Evolutionary conservation across 2,888 invertebrate species (phyloP).

Genomic region (Ochropleura plecta): DNA sequence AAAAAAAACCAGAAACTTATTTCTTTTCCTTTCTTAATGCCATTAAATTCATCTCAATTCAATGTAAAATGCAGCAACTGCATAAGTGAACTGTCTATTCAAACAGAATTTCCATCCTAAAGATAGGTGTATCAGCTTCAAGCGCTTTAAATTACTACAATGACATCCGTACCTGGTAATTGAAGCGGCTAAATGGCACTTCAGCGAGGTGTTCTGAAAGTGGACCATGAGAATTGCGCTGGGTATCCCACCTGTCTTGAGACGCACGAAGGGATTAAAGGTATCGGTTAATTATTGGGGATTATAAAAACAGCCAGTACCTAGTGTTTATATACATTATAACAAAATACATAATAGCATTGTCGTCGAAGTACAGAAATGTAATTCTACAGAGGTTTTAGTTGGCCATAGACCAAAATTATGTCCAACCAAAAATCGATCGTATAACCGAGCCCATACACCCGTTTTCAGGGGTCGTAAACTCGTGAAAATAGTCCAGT

Average conservation of each 20-base stretch:
- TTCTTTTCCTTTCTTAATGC: neutral
- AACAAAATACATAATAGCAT: too few relatives aligned
- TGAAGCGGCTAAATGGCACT: conserved; percentile 11
- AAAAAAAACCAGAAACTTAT: too few relatives aligned
- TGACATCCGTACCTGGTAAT: conserved; percentile 3
- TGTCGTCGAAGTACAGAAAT: too few relatives aligned
- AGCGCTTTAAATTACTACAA: conserved; percentile 10
- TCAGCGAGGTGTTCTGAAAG: neutral
- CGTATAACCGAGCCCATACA: neutral
- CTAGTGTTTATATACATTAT: too few relatives aligned
- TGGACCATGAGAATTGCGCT: conserved; percentile 11
- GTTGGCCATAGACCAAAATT: conserved; percentile 27
- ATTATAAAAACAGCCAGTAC: too few relatives aligned
- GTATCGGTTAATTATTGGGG: neutral
- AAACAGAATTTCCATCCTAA: neutral
- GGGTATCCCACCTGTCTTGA: conserved; percentile 25
- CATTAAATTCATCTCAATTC: neutral
- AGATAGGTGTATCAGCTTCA: neutral
- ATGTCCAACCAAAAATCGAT: conserved; percentile 23
- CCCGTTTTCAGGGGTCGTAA: conserved; percentile 14
- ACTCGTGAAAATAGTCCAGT: conserved; percentile 19
- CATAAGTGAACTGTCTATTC: neutral
- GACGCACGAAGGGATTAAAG: neutral
- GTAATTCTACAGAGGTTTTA: neutral
- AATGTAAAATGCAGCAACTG: neutral